phyloP scores from a whole-genome alignment of 2,797 vertebrate species.

The Hypotaenidia okinawae region DNA sequence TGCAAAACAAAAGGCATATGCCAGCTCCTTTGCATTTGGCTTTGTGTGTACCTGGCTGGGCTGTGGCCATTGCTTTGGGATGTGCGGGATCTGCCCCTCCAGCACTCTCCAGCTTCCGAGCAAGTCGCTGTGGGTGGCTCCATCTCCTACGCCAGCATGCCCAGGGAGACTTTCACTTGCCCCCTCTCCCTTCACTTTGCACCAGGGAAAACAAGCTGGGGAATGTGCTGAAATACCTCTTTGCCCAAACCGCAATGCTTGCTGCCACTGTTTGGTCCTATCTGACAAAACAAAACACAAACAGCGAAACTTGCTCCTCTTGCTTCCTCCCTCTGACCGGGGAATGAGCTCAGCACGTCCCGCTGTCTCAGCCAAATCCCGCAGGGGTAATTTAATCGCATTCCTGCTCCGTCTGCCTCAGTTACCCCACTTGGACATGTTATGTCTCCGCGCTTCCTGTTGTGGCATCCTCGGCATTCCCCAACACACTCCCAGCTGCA shows the following conservation, averaged over 20 bases:
- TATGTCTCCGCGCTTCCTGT: conserved; percentile 35
- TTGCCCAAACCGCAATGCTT: background rate
- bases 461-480: conserved; percentile 44
- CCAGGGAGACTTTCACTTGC: background rate
- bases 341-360: conserved; percentile 23
- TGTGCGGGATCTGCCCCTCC: background rate
- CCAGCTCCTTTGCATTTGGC: background rate
- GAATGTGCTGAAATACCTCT: background rate
- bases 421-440: conserved; percentile 39
- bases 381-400: background rate
- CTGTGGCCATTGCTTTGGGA: background rate
- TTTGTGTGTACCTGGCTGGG: background rate
- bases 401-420: conserved; percentile 46
- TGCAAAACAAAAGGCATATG: background rate
- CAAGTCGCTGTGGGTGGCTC: background rate
- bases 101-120: background rate
- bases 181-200: background rate
- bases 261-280: background rate
- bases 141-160: rapidly evolving
- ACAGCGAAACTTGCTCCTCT: background rate
- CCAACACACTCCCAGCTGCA: rapidly evolving
- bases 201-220: background rate
- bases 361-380: background rate
- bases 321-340: background rate
- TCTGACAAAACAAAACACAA: conserved; percentile 32